A percentile compares a stretch with the other conserved stretches of the same genome.
Evolutionary conservation across 2,888 invertebrate genomes (phyloP).

Genomic region (Cactoblastis cactorum): DNA sequence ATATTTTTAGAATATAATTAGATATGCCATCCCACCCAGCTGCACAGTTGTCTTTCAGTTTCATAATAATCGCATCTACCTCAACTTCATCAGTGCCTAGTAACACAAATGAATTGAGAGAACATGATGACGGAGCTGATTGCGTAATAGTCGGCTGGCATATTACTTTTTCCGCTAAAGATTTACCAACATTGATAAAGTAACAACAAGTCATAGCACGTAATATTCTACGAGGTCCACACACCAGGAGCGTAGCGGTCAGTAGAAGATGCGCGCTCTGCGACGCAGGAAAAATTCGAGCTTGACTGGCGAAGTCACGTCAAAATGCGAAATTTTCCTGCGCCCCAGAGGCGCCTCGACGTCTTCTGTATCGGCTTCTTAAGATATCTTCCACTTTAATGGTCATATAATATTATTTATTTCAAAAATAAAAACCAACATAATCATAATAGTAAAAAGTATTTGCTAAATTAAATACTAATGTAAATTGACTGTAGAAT

Average conservation of each 20-base stretch:
- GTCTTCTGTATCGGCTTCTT: neutral
- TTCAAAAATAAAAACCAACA: no score
- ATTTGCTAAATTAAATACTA: no score
- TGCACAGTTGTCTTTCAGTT: neutral
- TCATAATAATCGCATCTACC: neutral
- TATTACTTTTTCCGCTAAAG: neutral
- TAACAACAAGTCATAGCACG: neutral
- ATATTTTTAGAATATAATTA: neutral
- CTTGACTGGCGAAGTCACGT: slow-evolving; percentile 36
- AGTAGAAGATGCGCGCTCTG: slow-evolving; percentile 21
- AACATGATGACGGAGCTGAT: neutral
- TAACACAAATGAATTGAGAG: neutral
- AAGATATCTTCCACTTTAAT: no score
- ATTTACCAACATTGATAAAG: neutral
- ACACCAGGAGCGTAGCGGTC: neutral
- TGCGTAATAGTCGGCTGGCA: neutral
- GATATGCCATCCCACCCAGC: neutral
- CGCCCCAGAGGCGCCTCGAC: slow-evolving; percentile 22
- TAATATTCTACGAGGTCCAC: neutral
- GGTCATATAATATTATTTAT: no score
- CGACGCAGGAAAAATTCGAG: slow-evolving; percentile 48
- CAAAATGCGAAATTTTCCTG: slow-evolving; percentile 44
- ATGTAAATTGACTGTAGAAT: no score
- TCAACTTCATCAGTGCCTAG: neutral
- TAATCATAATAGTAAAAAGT: no score